Evolutionary conservation across 2,888 invertebrate genomes (phyloP).

Genomic region (Orchestes rusci): DNA sequence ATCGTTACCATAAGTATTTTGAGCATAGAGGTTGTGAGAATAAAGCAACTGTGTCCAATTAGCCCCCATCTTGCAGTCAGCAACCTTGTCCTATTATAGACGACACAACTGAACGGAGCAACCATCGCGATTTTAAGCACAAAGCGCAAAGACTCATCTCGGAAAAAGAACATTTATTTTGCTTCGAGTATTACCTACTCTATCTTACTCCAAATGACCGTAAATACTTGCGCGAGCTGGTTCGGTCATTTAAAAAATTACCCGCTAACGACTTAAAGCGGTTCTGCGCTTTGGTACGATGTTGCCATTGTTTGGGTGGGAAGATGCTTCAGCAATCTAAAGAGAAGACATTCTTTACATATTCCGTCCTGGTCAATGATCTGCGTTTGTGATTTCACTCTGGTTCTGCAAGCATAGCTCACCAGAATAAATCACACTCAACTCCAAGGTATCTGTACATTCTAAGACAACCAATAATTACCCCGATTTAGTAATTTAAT

Average conservation of each 20-base stretch:
- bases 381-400: too few relatives aligned
- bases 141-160: slow-evolving; percentile 16
- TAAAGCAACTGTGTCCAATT: slow-evolving; percentile 9
- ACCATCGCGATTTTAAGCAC: too few relatives aligned
- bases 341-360: too few relatives aligned
- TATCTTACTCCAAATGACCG: slow-evolving; percentile 18
- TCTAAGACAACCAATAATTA: slow-evolving; percentile 16
- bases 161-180: slow-evolving; percentile 17
- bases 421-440: too few relatives aligned
- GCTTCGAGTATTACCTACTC: slow-evolving; percentile 17
- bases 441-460: too few relatives aligned
- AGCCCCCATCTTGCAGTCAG: slow-evolving; percentile 1
- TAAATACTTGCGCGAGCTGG: slow-evolving; percentile 18
- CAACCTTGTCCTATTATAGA: slow-evolving; percentile 15
- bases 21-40: too few relatives aligned
- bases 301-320: slow-evolving; percentile 14
- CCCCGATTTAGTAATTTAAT: slow-evolving; percentile 22
- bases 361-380: too few relatives aligned
- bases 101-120: slow-evolving; percentile 8
- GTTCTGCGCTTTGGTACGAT: slow-evolving; percentile 4
- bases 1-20: too few relatives aligned
- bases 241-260: slow-evolving; percentile 16
- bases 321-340: too few relatives aligned
- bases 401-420: too few relatives aligned
- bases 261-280: slow-evolving; percentile 16